Conservation (phyloP, 2,888 invertebrate genomes). For the Caenorhabditis doughertyi region DNA sequence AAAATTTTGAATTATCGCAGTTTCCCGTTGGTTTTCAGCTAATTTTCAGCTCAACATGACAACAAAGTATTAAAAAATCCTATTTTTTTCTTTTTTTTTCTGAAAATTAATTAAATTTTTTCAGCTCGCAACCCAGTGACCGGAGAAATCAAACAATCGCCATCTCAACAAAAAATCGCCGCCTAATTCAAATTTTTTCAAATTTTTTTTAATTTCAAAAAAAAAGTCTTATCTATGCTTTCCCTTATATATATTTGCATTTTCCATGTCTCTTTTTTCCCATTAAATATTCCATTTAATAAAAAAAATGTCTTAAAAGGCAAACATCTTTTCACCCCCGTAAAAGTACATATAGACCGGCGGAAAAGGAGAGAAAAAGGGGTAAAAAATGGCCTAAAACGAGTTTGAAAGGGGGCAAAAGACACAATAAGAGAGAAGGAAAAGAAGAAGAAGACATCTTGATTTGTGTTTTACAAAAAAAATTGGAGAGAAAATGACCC, state of each 20-base stretch:
- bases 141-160: conserved; percentile 79
- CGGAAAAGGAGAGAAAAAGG: neutral
- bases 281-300: too few species aligned
- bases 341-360: neutral
- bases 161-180: conserved; percentile 72
- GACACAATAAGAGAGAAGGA: conserved; percentile 22
- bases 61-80: too few species aligned
- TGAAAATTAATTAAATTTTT: conserved; percentile 46
- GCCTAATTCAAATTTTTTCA: conserved; percentile 63
- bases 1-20: too few species aligned
- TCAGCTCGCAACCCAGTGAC: conserved; percentile 82
- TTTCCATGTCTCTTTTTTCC: too few species aligned
- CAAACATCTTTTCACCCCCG: conserved; percentile 7
- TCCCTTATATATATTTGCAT: too few species aligned
- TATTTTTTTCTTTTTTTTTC: too few species aligned
- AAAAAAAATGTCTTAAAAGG: neutral
- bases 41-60: too few species aligned
- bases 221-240: too few species aligned
- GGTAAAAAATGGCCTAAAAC: too few species aligned
- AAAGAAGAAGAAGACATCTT: too few species aligned
- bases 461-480: too few species aligned
- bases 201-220: conserved; percentile 4
- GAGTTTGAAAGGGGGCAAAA: conserved; percentile 8
- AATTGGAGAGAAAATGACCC: neutral
- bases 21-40: too few species aligned